Evolutionary conservation across 2,113 vertebrate species (phyloP).

Genomic region (Caretta caretta): DNA sequence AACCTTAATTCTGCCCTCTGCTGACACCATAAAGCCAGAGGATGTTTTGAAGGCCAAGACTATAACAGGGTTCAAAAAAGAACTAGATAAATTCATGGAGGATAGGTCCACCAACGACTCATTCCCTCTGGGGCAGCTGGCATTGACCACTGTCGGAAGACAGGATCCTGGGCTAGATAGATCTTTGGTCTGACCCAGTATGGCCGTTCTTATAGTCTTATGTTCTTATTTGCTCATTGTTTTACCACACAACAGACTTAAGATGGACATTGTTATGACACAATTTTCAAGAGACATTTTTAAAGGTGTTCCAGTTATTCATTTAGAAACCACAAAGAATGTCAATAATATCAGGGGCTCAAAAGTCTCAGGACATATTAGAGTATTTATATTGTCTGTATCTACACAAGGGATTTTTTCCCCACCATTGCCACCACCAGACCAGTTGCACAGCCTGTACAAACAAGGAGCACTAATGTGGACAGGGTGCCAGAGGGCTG

Average conservation of each 20-base stretch:
- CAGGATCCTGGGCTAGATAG: no score
- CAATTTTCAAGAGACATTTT: not conserved
- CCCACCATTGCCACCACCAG: not conserved
- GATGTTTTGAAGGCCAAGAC: no score
- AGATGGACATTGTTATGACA: not conserved
- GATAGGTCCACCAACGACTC: no score
- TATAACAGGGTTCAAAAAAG: no score
- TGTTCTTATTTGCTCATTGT: not conserved
- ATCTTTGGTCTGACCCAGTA: no score
- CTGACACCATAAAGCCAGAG: no score
- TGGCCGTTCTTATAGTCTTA: no score
- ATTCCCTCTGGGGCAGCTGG: no score
- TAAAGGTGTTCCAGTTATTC: not conserved
- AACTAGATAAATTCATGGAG: no score
- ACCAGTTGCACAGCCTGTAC: not conserved
- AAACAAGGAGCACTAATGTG: not conserved
- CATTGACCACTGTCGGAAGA: no score
- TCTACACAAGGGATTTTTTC: not conserved
- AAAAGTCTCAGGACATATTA: not conserved
- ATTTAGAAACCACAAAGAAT: not conserved
- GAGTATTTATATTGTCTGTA: not conserved
- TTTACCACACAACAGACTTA: slow-evolving; percentile 2
- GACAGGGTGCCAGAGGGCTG: not conserved
- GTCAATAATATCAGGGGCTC: accelerated
- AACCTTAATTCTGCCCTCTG: no score